Base-by-base conservation (phyloP, 2,888 invertebrate species). In the Drosophila kanekoi region DNA sequence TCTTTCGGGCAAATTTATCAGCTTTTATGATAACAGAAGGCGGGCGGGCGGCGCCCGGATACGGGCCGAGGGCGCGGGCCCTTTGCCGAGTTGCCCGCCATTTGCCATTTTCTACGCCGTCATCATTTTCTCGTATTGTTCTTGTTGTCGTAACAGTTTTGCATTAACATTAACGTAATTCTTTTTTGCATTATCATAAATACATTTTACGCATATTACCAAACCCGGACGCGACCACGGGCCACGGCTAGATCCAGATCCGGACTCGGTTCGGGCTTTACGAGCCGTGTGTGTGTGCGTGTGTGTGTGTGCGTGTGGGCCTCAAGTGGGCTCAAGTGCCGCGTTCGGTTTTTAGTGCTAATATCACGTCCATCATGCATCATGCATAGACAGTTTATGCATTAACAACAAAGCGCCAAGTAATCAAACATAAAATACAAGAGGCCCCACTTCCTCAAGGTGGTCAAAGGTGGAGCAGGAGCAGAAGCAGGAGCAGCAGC, bases 131-230 rank as follows among this genome's bases (percentile, higher is more conserved):
- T 77, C 81, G 82, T 85, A 85, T 83, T 85, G 83, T 81, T 84
- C 77, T 85, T 86, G 84, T 83, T 84, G 87, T 81, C 85, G 84
- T 86, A 86, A 85, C 87, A 85, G 86, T 87, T 87, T 84, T 89
- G 88, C 87, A 87, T 88, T 85, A 89, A 88, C 89, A 86, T 89
- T 89, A 89, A 85, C 81, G 79, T 85, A 85, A 89, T 89, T 89
- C 87, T 87, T 84, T 84, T 72, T 84, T 87, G 87, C 90, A 90
- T 90, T 89, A 90, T 90, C 90, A 88, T 90, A 90, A 90, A 90
- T 89, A 90, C 89, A 87, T 90, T 90, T 84, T 89, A 87, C 80
- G 81, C 87, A 90, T 89, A 89, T 90, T 89, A 85, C 85, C 73
- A 85, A 66, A 58, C 40, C 54, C 33, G 38, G 14, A 16, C 38